Evolutionary conservation across 2,113 vertebrate species (phyloP).

Genomic region (Bos indicus): DNA sequence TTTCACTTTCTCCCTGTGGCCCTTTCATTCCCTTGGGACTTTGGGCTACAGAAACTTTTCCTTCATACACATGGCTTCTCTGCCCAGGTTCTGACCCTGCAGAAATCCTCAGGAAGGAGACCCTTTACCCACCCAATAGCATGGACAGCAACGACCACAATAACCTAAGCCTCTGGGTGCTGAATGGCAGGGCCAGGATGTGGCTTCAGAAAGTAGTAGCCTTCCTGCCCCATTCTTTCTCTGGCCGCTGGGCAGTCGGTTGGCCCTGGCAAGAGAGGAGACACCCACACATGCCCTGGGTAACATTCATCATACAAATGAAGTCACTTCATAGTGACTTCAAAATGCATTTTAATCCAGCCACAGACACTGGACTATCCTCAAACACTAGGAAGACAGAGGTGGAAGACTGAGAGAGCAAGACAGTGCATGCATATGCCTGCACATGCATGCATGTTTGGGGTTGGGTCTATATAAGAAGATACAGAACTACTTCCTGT

Average conservation of each 20-base stretch:
- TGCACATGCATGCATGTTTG: accelerated
- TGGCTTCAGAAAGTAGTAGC: neutral
- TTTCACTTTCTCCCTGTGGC: neutral
- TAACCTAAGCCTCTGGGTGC: too few species aligned
- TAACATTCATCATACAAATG: neutral
- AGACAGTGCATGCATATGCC: neutral
- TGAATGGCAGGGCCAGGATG: neutral
- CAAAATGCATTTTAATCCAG: neutral
- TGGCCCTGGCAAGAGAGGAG: neutral
- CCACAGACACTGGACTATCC: neutral
- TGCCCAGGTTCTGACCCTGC: neutral
- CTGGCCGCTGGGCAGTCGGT: neutral
- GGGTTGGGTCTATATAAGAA: neutral
- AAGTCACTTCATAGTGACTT: neutral
- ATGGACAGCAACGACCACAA: neutral
- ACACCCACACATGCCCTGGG: neutral
- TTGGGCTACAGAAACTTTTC: neutral
- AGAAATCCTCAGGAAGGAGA: neutral
- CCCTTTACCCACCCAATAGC: neutral
- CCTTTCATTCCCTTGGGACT: neutral
- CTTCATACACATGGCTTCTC: neutral
- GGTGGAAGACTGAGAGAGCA: neutral
- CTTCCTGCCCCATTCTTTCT: neutral
- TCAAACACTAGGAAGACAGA: neutral
- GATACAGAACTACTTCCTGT: neutral